A percentile compares a stretch with the other conserved stretches of the same genome.
phyloP scores from a whole-genome alignment of 2,888 invertebrate species.

The Harpagoxenus sublaevis region DNA sequence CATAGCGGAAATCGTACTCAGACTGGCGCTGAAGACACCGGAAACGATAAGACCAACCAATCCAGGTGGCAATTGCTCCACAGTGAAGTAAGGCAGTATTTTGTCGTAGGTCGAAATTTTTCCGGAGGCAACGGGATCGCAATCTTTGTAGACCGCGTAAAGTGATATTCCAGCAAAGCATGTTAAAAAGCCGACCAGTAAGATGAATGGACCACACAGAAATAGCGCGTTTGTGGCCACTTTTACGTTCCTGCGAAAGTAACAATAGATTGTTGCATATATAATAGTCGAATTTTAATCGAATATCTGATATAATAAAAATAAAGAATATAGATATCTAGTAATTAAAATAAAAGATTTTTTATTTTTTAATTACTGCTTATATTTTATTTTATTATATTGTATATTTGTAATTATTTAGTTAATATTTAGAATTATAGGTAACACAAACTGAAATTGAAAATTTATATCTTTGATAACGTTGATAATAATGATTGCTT shows the following conservation, averaged over 20 bases:
- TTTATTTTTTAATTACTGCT: too few species aligned
- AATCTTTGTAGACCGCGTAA: constrained; percentile 93
- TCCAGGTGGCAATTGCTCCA: constrained; percentile 88
- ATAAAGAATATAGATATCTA: background rate
- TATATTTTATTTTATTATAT: too few species aligned
- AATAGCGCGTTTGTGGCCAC: constrained; percentile 91
- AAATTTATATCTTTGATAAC: background rate
- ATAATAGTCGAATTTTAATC: background rate
- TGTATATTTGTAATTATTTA: too few species aligned
- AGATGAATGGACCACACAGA: constrained; percentile 92
- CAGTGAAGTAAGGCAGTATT: constrained; percentile 92
- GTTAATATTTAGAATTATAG: too few species aligned
- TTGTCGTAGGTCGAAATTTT: constrained; percentile 91
- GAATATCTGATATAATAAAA: background rate
- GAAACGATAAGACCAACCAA: constrained; percentile 84
- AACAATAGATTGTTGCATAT: background rate
- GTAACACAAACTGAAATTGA: background rate
- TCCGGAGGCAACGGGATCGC: constrained; percentile 91
- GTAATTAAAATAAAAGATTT: too few species aligned
- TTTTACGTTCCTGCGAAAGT: constrained; percentile 86
- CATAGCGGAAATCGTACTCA: constrained; percentile 96
- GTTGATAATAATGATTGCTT: background rate
- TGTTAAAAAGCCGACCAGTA: constrained; percentile 90
- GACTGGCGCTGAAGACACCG: constrained; percentile 95
- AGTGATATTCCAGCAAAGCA: constrained; percentile 91